Base-by-base conservation (phyloP, 2,797 vertebrate species). In the Gadopsis bispinosus region DNA sequence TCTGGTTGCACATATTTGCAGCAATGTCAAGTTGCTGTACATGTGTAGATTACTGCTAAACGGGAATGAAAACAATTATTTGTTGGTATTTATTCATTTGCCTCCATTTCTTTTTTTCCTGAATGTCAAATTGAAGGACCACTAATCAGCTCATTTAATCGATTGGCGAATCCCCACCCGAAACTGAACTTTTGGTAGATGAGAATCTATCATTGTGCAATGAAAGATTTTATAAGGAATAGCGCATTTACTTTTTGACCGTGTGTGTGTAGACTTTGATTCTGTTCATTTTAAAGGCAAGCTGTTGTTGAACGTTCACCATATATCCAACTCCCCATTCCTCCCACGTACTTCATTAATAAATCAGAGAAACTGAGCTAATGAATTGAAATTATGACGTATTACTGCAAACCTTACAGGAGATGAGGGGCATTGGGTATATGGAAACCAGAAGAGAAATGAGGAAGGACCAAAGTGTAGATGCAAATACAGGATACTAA, bases 311-410 rank as follows among this genome's bases (percentile, higher is more conserved):
- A 81, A 47, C 19, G 5, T 19, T 43, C 19, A 53, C 54, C 78
- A 64, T 54, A 47, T 48, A 48, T 67, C 41, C 4, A 19, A 54
- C 74, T 71, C 35, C 20, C 63, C 29, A 55, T 73, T 68, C 72
- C 73, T 77, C 60, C 77, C 65, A 55, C 10, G 16, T 67, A 68
- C 50, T 56, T 82, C 51, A 80, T 88, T 55, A 77, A 83, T 74
- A 81, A 76, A 85, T 86, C 45, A 83, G 48, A 66, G 48, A 61
- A 54, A 63, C 63, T 43, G 48, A 80, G 55, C 61, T 55, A 47
- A 67, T 43, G 39, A 77, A 41, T 76, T 29, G 26, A 26, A 43
- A 59, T 20, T 43, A 45, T 62, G 60, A 70, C 73, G 48, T 3
- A 4, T 72, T 20, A 22, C 50, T 69, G 66, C 33, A 62, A 75